Percentiles rank a stretch among this genome's conserved stretches.
These are phyloP conservation scores for Anneissia japonica DNA, from an alignment of 35 echinoderm and acorn worm species.

Conservation along the genomic window DNA sequence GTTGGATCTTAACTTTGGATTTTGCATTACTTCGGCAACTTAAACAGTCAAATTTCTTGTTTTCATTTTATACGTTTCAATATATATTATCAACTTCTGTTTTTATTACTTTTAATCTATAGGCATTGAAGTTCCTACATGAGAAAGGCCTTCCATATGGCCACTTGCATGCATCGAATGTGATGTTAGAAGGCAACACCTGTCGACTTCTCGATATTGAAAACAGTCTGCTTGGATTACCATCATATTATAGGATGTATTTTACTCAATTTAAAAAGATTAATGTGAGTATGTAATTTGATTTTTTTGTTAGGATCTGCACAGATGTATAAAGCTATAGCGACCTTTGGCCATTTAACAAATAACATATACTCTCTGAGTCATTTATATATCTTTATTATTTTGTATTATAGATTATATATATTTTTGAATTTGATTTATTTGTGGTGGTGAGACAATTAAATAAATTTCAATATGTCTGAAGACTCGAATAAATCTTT, in stretches of 20 bases:
- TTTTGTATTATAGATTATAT: neutral
- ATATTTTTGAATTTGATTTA: too few species aligned
- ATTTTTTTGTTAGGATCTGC: neutral
- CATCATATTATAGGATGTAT: conserved; percentile 76
- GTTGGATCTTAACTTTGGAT: too few species aligned
- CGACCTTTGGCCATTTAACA: neutral
- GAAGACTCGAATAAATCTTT: too few species aligned
- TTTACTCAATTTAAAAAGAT: conserved; percentile 84
- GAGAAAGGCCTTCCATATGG: conserved; percentile 92
- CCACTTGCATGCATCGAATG: conserved; percentile 79
- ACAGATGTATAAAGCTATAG: neutral
- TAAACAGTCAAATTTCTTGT: too few species aligned
- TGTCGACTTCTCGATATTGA: conserved; percentile 83
- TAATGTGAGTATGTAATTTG: conserved; percentile 51
- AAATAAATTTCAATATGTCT: too few species aligned
- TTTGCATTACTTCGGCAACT: too few species aligned
- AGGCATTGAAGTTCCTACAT: conserved; percentile 89
- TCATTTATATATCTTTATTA: neutral
- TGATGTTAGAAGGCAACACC: conserved; percentile 84
- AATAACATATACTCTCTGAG: neutral
- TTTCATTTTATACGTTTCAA: neutral
- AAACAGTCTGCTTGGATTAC: conserved; percentile 82
- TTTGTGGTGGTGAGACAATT: too few species aligned
- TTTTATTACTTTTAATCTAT: neutral
- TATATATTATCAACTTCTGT: neutral